Evolutionary conservation across 2,888 invertebrate genomes (phyloP).

Genomic region (Didymodactylos carnosus): DNA sequence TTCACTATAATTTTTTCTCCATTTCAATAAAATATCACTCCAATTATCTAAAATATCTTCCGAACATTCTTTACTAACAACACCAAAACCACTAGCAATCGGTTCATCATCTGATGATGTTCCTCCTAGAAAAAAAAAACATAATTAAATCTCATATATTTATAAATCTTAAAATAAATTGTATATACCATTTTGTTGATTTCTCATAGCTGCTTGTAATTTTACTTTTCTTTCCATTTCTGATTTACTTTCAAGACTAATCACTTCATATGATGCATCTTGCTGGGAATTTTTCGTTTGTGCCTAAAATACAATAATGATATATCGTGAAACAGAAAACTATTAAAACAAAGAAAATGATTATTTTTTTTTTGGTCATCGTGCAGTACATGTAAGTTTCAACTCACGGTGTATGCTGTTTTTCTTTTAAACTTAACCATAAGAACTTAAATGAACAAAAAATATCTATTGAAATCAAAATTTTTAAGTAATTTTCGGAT

Average conservation of each 20-base stretch:
- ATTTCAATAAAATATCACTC: conserved; percentile 51
- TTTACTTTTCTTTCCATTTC: neutral
- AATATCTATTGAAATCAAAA: no score
- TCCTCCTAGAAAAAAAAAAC: no score
- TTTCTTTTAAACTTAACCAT: no score
- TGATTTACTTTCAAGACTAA: neutral
- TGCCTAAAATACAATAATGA: neutral
- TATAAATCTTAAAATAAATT: no score
- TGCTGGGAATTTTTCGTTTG: neutral
- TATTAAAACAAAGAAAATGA: no score
- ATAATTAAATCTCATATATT: neutral
- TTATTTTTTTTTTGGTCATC: no score
- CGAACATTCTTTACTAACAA: conserved; percentile 86
- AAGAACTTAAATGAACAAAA: no score
- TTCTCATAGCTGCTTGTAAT: neutral
- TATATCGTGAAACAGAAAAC: no score
- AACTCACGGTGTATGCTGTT: no score
- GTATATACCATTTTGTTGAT: neutral
- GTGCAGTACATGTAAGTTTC: no score
- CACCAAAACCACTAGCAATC: conserved; percentile 83
- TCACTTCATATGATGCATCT: neutral
- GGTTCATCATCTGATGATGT: conserved; percentile 64
- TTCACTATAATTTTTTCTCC: conserved; percentile 18
- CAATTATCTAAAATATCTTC: conserved; percentile 67
- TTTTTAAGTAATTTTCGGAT: no score